Evolutionary conservation across 2,113 vertebrate genomes (phyloP).

Genomic region (Narcine bancroftii): DNA sequence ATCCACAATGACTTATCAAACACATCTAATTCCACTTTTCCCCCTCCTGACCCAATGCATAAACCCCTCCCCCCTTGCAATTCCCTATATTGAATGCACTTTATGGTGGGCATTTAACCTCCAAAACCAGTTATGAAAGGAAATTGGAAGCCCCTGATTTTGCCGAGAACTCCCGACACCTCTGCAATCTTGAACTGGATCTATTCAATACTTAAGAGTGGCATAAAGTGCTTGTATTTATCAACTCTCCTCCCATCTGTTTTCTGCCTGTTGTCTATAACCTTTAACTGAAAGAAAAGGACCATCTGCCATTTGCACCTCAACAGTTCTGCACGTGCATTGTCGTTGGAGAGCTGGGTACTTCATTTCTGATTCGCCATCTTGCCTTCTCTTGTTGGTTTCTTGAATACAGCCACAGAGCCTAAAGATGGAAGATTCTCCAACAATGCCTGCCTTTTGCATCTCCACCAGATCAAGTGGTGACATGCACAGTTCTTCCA

Average conservation of each 20-base stretch:
- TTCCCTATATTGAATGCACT: too few relatives aligned
- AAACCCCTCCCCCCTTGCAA: too few relatives aligned
- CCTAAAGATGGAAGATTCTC: neutral
- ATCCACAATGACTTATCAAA: too few relatives aligned
- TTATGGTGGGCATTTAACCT: too few relatives aligned
- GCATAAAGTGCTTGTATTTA: neutral
- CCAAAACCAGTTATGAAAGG: neutral
- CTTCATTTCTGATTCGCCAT: neutral
- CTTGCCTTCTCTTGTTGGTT: neutral
- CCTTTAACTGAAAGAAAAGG: neutral
- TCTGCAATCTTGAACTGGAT: neutral
- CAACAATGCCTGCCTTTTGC: too few relatives aligned
- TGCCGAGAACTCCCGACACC: neutral
- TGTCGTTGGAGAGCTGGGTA: too few relatives aligned
- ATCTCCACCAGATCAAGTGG: neutral
- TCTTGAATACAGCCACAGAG: neutral
- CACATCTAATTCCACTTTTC: too few relatives aligned
- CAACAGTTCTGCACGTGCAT: neutral
- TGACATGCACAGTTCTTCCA: neutral
- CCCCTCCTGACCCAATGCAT: too few relatives aligned
- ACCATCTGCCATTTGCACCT: neutral
- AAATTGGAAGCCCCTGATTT: neutral
- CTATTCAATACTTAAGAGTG: neutral
- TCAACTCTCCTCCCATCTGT: neutral
- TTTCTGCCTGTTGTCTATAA: neutral